Evolutionary conservation across 2,113 vertebrate genomes (phyloP).

Genomic region (Semnopithecus entellus): DNA sequence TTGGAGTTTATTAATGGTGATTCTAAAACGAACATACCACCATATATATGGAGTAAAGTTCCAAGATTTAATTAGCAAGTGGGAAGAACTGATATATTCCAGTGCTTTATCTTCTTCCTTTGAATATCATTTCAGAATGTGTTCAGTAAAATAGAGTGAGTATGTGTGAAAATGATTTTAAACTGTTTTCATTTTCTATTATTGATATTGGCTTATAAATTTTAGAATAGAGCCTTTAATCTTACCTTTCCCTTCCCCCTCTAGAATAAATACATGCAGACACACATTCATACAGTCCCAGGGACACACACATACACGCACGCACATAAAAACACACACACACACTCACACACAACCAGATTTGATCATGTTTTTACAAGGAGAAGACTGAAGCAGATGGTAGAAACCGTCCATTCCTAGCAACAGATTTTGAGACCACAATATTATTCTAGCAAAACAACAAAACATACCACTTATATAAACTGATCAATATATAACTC

Average conservation of each 20-base stretch:
- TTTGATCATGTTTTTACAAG: slow-evolving; percentile 60
- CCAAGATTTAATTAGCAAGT: neutral
- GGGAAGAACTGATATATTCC: neutral
- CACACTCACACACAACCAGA: neutral
- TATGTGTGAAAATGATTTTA: neutral
- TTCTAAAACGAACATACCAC: neutral
- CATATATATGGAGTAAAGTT: neutral
- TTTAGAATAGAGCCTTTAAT: neutral
- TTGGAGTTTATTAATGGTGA: neutral
- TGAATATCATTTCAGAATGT: neutral
- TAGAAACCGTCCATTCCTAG: slow-evolving; percentile 64
- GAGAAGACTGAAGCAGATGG: slow-evolving; percentile 71
- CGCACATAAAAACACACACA: neutral
- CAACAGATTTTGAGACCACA: slow-evolving; percentile 64
- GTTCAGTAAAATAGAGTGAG: neutral
- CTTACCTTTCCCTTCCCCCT: neutral
- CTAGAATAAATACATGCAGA: neutral
- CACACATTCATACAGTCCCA: neutral
- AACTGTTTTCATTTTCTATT: neutral
- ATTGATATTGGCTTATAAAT: neutral
- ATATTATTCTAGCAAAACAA: slow-evolving; percentile 71
- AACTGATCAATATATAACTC: slow-evolving; percentile 61
- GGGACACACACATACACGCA: too few relatives aligned
- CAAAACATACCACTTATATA: slow-evolving; percentile 52
- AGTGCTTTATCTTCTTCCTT: neutral